These are phyloP conservation scores for Upupa epops DNA, from an alignment of 2,113 vertebrate species.

Conservation along the genomic window DNA sequence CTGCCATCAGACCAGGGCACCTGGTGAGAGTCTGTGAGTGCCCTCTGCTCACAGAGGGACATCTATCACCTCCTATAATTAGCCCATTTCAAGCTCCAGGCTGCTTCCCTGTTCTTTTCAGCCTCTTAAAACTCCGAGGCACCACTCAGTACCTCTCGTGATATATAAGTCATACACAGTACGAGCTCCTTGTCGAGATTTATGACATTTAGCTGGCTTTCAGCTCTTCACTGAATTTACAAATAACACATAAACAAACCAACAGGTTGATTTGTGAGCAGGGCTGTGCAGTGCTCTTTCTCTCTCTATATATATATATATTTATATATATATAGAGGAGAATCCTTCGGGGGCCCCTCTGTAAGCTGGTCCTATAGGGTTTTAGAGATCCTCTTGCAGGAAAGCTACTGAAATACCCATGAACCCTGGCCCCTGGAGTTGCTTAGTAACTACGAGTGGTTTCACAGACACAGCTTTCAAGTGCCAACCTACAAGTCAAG, in stretches of 20 bases:
- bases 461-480: neutral
- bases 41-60: neutral
- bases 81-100: neutral
- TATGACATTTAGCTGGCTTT: neutral
- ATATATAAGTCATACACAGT: neutral
- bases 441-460: neutral
- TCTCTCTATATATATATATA: too few species aligned
- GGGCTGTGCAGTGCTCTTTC: neutral
- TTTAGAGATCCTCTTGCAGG: neutral
- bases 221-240: constrained; percentile 34
- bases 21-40: neutral
- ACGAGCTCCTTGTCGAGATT: constrained; percentile 4
- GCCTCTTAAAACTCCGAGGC: neutral
- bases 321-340: neutral
- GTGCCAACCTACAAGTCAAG: neutral
- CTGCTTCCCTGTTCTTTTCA: neutral
- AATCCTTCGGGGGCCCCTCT: neutral
- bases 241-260: neutral
- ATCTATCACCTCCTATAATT: neutral
- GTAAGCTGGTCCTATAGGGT: neutral
- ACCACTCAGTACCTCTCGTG: neutral
- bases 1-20: neutral
- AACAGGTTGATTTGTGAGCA: constrained; percentile 24
- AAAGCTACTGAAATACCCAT: neutral
- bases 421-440: neutral